Base-by-base conservation (phyloP, 1,140 invertebrate species). In the Diorhabda sublineata region DNA sequence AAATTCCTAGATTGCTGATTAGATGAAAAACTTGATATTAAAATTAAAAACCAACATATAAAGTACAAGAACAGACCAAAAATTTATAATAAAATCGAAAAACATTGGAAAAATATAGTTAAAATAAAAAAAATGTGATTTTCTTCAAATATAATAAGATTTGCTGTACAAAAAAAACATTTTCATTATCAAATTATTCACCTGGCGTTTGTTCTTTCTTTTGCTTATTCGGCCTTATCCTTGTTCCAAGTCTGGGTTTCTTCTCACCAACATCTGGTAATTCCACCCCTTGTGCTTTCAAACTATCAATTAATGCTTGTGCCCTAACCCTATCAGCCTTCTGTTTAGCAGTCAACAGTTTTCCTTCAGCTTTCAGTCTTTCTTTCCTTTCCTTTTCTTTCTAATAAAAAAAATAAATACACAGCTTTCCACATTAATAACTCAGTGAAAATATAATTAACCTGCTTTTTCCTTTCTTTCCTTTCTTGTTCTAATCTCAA, bases 281-380 rank as follows among this genome's bases (percentile, higher is more conserved):
- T 71, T 85, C 82, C 9, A 91, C 79, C 52, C 94, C 94, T 81
- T 95, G 91, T 44, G 91, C 92, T 83, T 94, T 94, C 45, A 96
- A 83, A 3, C 91, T 89, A 68, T 97, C 93, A 58, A 98, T 83
- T 84, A 96, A 89, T 56, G 92, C 92, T 80, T 95, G 91, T 2
- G 94, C 92, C 73, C 94, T 85, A 2, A 92, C 92, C 70, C 91
- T 87, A 73, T 96, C 94, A 73, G 94, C 91, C 78, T 94, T 95
- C 78, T 99, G 95, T 82, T 97, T 97, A 1, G 92, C 87, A 4
- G 95, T 97, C 45, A 98, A 81, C 42, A 97, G 83, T 84, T 97
- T 98, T 2, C 97, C 97, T 85, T 98, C 96, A 42, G 92, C 93
- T 81, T 98, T 98, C 52, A 97, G 82, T 77, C 93, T 86, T 79